A percentile compares a stretch with the other conserved stretches of the same genome.
These are phyloP conservation scores for Rallus limicola DNA, from an alignment of 2,113 vertebrate genomes.

Conservation along the genomic window DNA sequence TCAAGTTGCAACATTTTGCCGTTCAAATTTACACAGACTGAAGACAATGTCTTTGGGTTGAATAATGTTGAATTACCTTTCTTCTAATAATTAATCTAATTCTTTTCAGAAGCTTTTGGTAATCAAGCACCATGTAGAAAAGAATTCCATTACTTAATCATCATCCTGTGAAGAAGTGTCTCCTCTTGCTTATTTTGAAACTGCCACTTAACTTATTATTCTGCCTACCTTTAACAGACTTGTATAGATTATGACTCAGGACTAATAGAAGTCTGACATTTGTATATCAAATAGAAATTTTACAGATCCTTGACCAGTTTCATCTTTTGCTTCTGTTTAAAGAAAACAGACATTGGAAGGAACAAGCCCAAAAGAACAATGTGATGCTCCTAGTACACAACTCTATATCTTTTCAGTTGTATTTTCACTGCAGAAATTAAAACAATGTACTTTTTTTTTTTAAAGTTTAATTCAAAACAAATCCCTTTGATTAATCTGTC, in stretches of 20 bases:
- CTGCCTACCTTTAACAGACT: not conserved
- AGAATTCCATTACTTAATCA: not conserved
- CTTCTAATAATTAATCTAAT: not conserved
- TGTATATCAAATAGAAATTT: not conserved
- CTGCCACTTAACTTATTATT: not conserved
- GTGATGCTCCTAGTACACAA: not conserved
- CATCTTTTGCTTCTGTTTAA: not conserved
- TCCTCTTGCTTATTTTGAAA: not conserved
- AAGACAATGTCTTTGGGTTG: not conserved
- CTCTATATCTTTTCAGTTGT: not conserved
- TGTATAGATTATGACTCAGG: not conserved
- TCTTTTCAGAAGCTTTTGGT: not conserved
- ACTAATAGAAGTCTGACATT: not conserved
- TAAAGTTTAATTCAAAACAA: not conserved
- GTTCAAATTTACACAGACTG: not conserved
- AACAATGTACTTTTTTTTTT: not conserved
- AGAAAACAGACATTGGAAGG: not conserved
- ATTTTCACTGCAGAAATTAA: conserved; percentile 3
- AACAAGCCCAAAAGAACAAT: not conserved
- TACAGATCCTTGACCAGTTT: not conserved
- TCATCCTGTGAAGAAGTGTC: not conserved
- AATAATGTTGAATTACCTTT: not conserved
- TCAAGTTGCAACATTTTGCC: not conserved
- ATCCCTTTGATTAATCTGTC: not conserved
- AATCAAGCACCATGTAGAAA: not conserved